Base-by-base conservation (phyloP, 2,888 invertebrate species). In the Coremacera marginata region DNA sequence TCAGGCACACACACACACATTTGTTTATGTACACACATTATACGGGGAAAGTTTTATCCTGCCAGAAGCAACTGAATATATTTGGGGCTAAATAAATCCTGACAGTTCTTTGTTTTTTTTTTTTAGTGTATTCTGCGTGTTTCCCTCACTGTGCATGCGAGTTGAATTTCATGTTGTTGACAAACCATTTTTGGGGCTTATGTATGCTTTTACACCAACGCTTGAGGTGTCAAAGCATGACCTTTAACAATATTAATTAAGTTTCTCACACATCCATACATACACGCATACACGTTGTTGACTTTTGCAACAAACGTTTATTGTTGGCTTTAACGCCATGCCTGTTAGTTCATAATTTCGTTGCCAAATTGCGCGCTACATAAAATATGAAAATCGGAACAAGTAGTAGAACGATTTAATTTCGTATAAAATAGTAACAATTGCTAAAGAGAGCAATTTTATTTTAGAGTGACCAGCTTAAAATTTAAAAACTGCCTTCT, bases 241-340 rank as follows among this genome's bases (percentile, higher is more conserved):
- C 72, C 60, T 25, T 62, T 62, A 62, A 72, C 49, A 49, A 44
- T 25, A 25, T 37, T 62, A 72, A 72, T 72, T 72, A 72, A 72
- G 72, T 22, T 44, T 8, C 31, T 31, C 52, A 55, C 16, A 51
- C 34, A 55, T 14, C 57, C 16, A n/a, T 9, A 31, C 70, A 16
- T 9, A 55, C 51, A 52, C 31, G 52, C 34, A 27, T 19, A 70
- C 22, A 49, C 3, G 68, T 22, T 49, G 8, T 25, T 22, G 19
- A 70, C 67, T 22, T n/a, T n/a, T 7, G 27, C 8, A 52, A 51
- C 51, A 0, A 11, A 8, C 7, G 31, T 22, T 7, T 8, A 31
- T 25, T 55, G 31, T 52, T 52, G 70, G 68, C 27, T 51, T 16
- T 11, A n/a, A 19, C 34, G 55, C 55, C 34, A 37, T 65, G 34